Evolutionary conservation across 2,888 invertebrate species (phyloP).

Genomic region (Belgica antarctica): DNA sequence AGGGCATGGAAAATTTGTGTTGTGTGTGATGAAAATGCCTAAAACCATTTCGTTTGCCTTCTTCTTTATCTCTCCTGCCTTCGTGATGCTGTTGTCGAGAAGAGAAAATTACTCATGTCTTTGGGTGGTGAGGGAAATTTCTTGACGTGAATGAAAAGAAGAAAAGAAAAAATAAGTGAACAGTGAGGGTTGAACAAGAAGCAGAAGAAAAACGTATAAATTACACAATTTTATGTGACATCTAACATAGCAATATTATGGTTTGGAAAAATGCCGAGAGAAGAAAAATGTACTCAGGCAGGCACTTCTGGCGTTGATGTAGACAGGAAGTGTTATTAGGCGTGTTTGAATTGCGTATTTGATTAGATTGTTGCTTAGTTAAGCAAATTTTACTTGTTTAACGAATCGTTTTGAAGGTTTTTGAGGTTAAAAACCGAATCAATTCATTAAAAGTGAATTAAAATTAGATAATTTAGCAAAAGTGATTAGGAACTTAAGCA

Average conservation of each 20-base stretch:
- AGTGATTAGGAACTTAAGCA: too few relatives aligned
- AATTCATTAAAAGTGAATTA: too few relatives aligned
- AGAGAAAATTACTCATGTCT: constrained; percentile 39
- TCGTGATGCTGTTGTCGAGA: constrained; percentile 6
- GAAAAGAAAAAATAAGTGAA: constrained; percentile 21
- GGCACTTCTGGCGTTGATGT: too few relatives aligned
- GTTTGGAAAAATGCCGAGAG: constrained; percentile 16
- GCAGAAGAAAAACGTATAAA: constrained; percentile 22
- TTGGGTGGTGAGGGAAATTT: constrained; percentile 35
- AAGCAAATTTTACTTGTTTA: too few relatives aligned
- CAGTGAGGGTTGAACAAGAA: constrained; percentile 8
- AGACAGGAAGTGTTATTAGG: too few relatives aligned
- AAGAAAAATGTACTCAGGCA: too few relatives aligned
- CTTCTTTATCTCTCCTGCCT: neutral
- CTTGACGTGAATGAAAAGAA: neutral
- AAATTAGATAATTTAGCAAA: too few relatives aligned
- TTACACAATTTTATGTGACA: constrained; percentile 43
- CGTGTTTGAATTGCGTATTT: too few relatives aligned
- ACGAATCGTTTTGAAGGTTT: too few relatives aligned
- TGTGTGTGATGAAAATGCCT: constrained; percentile 34
- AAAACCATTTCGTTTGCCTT: neutral
- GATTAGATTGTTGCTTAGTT: too few relatives aligned
- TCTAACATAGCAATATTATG: constrained; percentile 42
- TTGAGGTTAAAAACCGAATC: too few relatives aligned
- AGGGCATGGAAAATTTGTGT: constrained; percentile 38